Conservation (phyloP, 1,140 invertebrate species). For the Temnothorax nylanderi region DNA sequence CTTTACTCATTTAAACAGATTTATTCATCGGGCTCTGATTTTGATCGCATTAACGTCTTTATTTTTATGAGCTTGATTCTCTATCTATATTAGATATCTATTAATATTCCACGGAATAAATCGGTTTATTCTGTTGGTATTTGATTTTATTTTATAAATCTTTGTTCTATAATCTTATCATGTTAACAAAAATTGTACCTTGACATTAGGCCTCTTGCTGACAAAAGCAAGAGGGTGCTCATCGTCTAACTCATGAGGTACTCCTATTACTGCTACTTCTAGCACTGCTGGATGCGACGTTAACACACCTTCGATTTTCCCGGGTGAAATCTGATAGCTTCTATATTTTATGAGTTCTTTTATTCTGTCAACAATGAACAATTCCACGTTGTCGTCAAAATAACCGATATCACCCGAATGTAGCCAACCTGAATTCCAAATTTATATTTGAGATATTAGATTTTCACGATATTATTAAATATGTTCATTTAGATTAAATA, state of each 20-base stretch:
- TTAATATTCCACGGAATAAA: too few relatives aligned
- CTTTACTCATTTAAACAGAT: too few relatives aligned
- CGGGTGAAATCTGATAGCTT: conserved; percentile 87
- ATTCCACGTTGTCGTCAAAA: conserved; percentile 83
- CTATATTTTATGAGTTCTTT: conserved; percentile 89
- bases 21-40: too few relatives aligned
- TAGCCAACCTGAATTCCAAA: conserved; percentile 84
- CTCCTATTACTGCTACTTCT: conserved; percentile 88
- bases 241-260: conserved; percentile 85
- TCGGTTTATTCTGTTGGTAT: too few relatives aligned
- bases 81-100: too few relatives aligned
- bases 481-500: too few relatives aligned
- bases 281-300: conserved; percentile 85
- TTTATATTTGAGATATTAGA: conserved; percentile 73
- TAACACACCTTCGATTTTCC: conserved; percentile 88
- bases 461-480: too few relatives aligned
- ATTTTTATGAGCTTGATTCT: too few relatives aligned
- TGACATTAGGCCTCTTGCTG: conserved; percentile 51
- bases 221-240: conserved; percentile 88
- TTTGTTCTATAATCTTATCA: background rate
- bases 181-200: conserved; percentile 48
- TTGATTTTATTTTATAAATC: background rate
- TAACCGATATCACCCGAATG: conserved; percentile 87
- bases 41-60: too few relatives aligned
- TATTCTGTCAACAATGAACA: conserved; percentile 86